Evolutionary conservation across 2,888 invertebrate species (phyloP), one percentile per base, ranked within the genome.

Genomic region (Ferdinandea cuprea): DNA sequence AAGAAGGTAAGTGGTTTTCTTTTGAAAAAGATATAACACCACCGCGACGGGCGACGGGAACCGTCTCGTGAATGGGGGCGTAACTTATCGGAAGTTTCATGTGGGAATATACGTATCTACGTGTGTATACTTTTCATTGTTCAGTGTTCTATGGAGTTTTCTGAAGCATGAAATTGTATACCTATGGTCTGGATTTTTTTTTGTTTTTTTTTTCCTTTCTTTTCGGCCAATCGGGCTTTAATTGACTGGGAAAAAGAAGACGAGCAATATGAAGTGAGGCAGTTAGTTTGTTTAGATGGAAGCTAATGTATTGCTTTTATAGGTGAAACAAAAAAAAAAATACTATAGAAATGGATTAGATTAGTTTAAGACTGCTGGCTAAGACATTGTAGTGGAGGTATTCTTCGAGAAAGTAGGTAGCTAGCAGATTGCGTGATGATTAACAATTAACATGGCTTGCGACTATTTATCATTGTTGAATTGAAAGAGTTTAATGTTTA

Each of bases 71-170:
- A 21, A 21, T 78, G 78, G 83, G 83, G 83, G 83, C 78, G 83
- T 73, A 44, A 54, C 83, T 52, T 72, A 69, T 77, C 71, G 77
- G 81, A 71, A 72, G 65, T 66, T 32, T 65, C 35, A 32, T 63
- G 56, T 58, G 73, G 54, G 73, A 66, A 54, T 30, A n/a, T n/a
- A n/a, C n/a, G n/a, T n/a, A n/a, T n/a, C n/a, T n/a, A n/a, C n/a
- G n/a, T n/a, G n/a, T n/a, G n/a, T n/a, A n/a, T n/a, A 35, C 35
- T 42, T 30, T 59, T 21, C 58, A 69, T 63, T 44, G 46, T 52
- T 11, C 17, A 17, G 80, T 76, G 74, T 74, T 66, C 71, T 81
- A 83, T 83, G 83, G 78, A 68, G 72, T 78, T 72, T n/a, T 72
- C 44, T 58, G 58, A 73, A 78, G 66, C 78, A 56, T 78, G 52